Evolutionary conservation across 1,140 invertebrate genomes (phyloP), one percentile per base, ranked within the genome.

Genomic region (Pseudachorutes palmiensis): DNA sequence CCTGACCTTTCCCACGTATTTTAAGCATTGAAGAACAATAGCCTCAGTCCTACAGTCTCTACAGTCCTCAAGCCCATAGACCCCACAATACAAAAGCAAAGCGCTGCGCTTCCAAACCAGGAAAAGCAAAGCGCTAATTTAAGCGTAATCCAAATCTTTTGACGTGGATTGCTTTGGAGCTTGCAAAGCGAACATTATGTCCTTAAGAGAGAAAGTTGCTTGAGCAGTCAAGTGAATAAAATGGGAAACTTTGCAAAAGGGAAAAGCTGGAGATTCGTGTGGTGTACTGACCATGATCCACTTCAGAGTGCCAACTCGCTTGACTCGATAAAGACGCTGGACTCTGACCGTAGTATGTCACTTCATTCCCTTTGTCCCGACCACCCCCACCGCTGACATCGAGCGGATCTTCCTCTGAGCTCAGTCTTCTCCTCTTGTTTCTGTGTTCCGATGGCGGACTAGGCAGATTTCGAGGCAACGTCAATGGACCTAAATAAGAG

Each of bases 311-410:
- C 83, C 83, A 85, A 66, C 79, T 79, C 31, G 79, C 74, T 73
- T 83, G 82, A 72, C 79, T 81, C 62, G 80, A 80, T 36, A 83
- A 75, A 33, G 69, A 81, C 22, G 81, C 81, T 16, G 82, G 81
- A 69, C 81, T 82, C 71, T 84, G 83, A n/a, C 81, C 81, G 74
- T 84, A 84, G 76, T 84, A 85, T n/a, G 78, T 76, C 48, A 81
- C 76, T 55, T 81, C 78, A 65, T 78, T 76, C 59, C 66, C 71
- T 74, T 81, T 78, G 62, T 81, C 78, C 63, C 76, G 73, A 24
- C 72, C 73, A 26, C 74, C 68, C 29, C 72, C 73, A 24, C 74
- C 69, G 67, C 76, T 76, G 32, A 71, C 73, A 28, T 74, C 79
- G 51, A 80, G 69, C 74, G 77, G 68, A 55, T 84, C 83, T 67